Base-by-base conservation (phyloP, 2,113 vertebrate genomes). In the Eolophus roseicapilla region DNA sequence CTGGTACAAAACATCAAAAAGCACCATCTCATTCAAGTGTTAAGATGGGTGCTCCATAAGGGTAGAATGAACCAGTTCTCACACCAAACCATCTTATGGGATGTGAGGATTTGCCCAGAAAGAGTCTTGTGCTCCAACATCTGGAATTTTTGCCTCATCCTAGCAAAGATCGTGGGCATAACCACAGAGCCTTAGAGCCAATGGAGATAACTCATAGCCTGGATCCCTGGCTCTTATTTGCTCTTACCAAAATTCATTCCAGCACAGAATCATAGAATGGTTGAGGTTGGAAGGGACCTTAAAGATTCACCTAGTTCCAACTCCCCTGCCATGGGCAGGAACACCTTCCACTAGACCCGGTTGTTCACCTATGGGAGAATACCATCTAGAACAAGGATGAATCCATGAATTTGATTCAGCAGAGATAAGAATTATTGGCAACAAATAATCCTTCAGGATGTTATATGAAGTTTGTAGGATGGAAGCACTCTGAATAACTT, bases 21-120 rank as follows among this genome's bases (percentile, higher is more conserved):
- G 7, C 41, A 65, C 28, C 4, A 27, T 15, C 23, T 76, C 25
- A 9, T 55, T 76, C 11, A 9, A 46, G 20, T 25, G 21, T 7
- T 8, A 46, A 33, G 17, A 79, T 4, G 4, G 2, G 18, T 0
- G 3, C 27, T 57, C 15, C 11, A 0, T 17, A 57, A 49, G 19
- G 17, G 18, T 13, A 57, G 7, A 91, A 82, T 2, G 21, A 16
- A 73, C 7, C 13, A 60, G 3, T 12, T 71, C 13, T 71, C 28
- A 47, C 8, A n/a, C 9, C 28, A 63, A 75, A 41, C 3, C 1
- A 2, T 17, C 18, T 55, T 33, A 75, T 0, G 1, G 13, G 33
- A 70, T 4, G 5, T 8, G 14, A 81, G 11, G 16, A 57, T 44
- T 79, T 76, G n/a, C 24, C 11, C 39, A 79, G 39, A 21, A 81